Percentiles rank a stretch among this genome's conserved stretches.
Evolutionary conservation across 2,113 vertebrate species (phyloP).

Genomic region (Sitta europaea): DNA sequence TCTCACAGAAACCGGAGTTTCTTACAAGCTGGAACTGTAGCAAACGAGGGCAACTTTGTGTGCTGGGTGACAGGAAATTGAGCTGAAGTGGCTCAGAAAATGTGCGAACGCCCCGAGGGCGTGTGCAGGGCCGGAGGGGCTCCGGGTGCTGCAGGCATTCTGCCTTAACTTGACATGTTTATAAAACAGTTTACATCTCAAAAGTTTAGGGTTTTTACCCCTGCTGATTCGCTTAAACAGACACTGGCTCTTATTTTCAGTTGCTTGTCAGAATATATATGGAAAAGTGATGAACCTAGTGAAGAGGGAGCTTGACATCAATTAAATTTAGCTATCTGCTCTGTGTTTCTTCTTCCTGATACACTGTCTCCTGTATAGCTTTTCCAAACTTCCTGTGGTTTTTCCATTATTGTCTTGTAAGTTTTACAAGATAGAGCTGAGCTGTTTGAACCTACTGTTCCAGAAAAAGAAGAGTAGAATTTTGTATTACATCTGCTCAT

Average conservation of each 20-base stretch:
- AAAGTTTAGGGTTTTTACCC: constrained; percentile 49
- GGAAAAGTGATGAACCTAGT: constrained; percentile 50
- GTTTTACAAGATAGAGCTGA: constrained; percentile 2
- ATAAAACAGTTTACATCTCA: constrained; percentile 59
- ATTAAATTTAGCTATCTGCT: constrained; percentile 52
- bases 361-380: background rate
- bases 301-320: constrained; percentile 51
- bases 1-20: background rate
- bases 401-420: background rate
- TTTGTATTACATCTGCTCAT: background rate
- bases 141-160: constrained; percentile 29
- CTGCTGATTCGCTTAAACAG: constrained; percentile 45
- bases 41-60: background rate
- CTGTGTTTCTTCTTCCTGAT: constrained; percentile 35
- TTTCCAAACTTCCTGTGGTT: constrained; percentile 28
- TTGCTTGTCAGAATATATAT: constrained; percentile 48
- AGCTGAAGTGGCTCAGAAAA: background rate
- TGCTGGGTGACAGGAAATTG: background rate
- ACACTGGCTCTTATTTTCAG: constrained; percentile 32
- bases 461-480: background rate
- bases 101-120: background rate
- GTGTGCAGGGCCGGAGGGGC: background rate
- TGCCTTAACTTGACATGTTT: constrained; percentile 57
- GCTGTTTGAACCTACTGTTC: background rate
- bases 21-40: background rate